Conservation (phyloP, 2,888 invertebrate species). For the Cerastis leucographa region DNA sequence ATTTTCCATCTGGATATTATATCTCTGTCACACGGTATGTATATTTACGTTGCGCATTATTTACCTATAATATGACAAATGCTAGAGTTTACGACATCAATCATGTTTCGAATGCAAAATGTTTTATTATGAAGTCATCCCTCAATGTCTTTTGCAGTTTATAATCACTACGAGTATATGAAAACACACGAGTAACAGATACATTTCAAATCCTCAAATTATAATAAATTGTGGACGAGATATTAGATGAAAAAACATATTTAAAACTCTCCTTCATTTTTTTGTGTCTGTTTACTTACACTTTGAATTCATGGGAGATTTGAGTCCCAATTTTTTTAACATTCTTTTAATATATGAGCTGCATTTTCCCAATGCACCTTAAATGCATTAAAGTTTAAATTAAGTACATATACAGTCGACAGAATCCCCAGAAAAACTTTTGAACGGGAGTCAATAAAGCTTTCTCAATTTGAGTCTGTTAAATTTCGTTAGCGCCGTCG, state of each 20-base stretch:
- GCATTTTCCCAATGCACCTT: not conserved
- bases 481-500: constrained; percentile 76
- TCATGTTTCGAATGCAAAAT: constrained; percentile 40
- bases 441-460: constrained; percentile 62
- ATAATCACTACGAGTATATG: not conserved
- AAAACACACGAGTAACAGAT: not conserved
- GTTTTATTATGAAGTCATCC: constrained; percentile 26
- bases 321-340: not conserved
- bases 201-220: not conserved
- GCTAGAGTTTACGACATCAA: constrained; percentile 24
- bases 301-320: not conserved
- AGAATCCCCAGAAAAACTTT: constrained; percentile 57
- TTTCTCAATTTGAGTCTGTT: constrained; percentile 71
- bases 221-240: not conserved
- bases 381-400: constrained; percentile 23
- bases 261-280: not conserved
- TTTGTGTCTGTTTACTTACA: not conserved
- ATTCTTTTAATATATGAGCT: not conserved
- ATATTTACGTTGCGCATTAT: constrained; percentile 35
- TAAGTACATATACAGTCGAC: constrained; percentile 12
- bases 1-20: constrained; percentile 30
- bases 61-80: constrained; percentile 28
- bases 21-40: constrained; percentile 26
- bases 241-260: not conserved
- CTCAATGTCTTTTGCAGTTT: constrained; percentile 9